These are phyloP conservation scores for Catharus bicknelli DNA, from an alignment of 2,113 vertebrate species.

Conservation along the genomic window DNA sequence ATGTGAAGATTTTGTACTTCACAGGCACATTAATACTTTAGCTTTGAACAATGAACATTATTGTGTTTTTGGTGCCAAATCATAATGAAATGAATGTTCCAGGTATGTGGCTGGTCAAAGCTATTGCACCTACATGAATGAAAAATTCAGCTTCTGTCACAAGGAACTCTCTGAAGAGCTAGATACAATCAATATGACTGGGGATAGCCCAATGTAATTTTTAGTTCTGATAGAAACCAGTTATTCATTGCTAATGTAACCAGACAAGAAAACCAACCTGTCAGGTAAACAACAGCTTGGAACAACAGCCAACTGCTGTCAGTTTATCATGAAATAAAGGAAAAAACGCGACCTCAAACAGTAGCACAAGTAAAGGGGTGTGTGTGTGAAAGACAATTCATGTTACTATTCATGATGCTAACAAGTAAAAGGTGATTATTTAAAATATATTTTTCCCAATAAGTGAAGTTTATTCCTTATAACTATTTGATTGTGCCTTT, in stretches of 20 bases:
- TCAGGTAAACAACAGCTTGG: neutral
- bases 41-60: neutral
- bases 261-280: neutral
- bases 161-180: neutral
- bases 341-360: neutral
- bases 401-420: neutral
- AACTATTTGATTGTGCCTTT: neutral
- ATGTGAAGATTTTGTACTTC: neutral
- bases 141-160: neutral
- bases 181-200: neutral
- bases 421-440: neutral
- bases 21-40: neutral
- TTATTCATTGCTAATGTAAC: neutral
- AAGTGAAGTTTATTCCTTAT: neutral
- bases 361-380: neutral
- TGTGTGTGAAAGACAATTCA: neutral
- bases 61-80: neutral
- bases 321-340: neutral
- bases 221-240: neutral
- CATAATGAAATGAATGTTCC: neutral
- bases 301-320: neutral
- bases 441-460: neutral
- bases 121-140: neutral
- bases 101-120: neutral
- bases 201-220: neutral